These are phyloP conservation scores for Trichopria drosophilae DNA, from an alignment of 2,888 invertebrate species.

Conservation along the genomic window DNA sequence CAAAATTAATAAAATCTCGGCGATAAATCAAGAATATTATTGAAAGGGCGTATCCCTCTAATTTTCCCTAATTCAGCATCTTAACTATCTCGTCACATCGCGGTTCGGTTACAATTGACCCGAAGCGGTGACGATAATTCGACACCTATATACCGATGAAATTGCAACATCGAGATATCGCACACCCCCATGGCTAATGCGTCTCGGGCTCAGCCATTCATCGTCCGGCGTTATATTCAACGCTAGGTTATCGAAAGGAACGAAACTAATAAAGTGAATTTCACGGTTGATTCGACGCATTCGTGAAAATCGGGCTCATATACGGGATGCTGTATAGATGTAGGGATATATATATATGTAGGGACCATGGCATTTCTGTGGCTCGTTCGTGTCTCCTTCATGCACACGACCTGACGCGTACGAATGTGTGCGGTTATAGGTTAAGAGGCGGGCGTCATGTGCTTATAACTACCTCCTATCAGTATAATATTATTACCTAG, in stretches of 20 bases:
- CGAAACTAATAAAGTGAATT: conserved; percentile 55
- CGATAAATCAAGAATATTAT: too few species aligned
- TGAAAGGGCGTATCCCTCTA: too few species aligned
- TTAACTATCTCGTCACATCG: neutral
- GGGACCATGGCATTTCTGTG: too few species aligned
- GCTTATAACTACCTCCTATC: conserved; percentile 54
- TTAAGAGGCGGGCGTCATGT: conserved; percentile 57
- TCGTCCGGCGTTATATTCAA: conserved; percentile 32
- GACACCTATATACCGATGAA: too few species aligned
- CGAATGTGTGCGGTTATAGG: conserved; percentile 41
- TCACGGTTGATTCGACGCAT: conserved; percentile 52
- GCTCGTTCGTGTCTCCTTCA: conserved; percentile 7
- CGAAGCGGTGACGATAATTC: too few species aligned
- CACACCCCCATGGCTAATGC: too few species aligned
- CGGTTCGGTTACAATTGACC: too few species aligned
- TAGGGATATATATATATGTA: conserved; percentile 7
- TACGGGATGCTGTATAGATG: conserved; percentile 11
- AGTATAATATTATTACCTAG: conserved; percentile 54
- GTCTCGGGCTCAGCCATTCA: too few species aligned
- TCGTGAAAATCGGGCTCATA: conserved; percentile 29
- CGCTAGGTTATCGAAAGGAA: conserved; percentile 32
- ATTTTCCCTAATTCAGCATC: neutral
- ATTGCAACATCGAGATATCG: too few species aligned
- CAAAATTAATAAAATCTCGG: too few species aligned
- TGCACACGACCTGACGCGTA: conserved; percentile 6